A percentile compares a stretch with the other conserved stretches of the same genome.
phyloP scores from a whole-genome alignment of 2,888 invertebrate genomes.

The Leucophora obtusa region DNA sequence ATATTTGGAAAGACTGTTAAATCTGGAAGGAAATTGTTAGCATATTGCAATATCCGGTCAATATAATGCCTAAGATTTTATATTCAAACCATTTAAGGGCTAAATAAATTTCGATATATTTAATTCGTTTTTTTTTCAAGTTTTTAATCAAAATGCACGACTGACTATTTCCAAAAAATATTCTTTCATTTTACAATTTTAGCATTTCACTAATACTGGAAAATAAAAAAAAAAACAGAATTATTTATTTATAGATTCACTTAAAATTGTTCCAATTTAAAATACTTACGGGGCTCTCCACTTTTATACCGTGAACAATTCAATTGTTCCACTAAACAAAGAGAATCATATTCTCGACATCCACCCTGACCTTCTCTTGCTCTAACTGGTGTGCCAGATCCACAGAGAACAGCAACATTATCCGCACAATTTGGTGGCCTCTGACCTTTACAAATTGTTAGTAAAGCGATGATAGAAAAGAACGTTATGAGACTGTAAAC shows the following conservation, averaged over 20 bases:
- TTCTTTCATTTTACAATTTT: neutral
- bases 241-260: neutral
- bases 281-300: constrained; percentile 41
- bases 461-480: constrained; percentile 6
- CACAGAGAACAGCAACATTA: constrained; percentile 40
- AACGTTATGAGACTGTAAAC: constrained; percentile 12
- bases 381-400: constrained; percentile 27
- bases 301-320: constrained; percentile 45
- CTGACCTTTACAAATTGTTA: constrained; percentile 7
- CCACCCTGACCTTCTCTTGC: constrained; percentile 28
- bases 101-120: no score
- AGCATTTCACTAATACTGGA: constrained; percentile 36
- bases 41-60: no score
- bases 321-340: constrained; percentile 43
- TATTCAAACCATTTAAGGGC: no score
- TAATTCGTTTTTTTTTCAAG: no score
- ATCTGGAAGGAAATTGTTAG: no score
- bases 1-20: no score
- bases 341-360: constrained; percentile 40
- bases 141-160: no score
- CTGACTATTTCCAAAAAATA: no score
- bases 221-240: neutral
- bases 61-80: no score
- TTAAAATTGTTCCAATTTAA: neutral
- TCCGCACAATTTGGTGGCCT: constrained; percentile 31